Base-by-base conservation (phyloP, 2,888 invertebrate genomes). In the Vanessa cardui region DNA sequence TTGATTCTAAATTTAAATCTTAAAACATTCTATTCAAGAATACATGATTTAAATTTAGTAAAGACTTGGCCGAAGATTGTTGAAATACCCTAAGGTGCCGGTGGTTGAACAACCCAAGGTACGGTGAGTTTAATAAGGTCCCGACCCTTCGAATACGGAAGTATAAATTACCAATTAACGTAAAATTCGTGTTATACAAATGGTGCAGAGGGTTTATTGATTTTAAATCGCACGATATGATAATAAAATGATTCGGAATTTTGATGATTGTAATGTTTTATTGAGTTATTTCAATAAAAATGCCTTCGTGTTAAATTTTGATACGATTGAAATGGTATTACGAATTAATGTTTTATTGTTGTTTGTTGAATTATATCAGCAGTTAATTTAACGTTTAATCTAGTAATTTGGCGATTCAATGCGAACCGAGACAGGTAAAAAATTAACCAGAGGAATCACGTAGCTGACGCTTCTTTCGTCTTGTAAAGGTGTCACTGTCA, bases 141-240 rank as follows among this genome's bases (percentile, higher is more conserved):
- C 45, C 44, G 18, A 20, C 46, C 50, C 50, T 45, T 31, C 46
- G n/a, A 52, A n/a, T 50, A 33, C 45, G 65, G 50, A 33, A 52
- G 44, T 26, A 60, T 65, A 65, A 59, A 60, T 60, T 44, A 52
- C 44, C 50, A 65, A 60, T 65, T 46, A 65, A 31, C 15, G 64
- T 54, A 21, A 59, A 59, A 44, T 39, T 45, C 46, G 20, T 45
- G 33, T 52, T 21, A 49, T 18, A 49, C 8, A 8, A 49, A 64
- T n/a, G 54, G 7, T 6, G 31, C n/a, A 54, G 15, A 8, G n/a
- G 8, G 8, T 52, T 52, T 16, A 26, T 52, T 52, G 52, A 52
- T 52, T 26, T 26, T 2, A 52, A 26, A 26, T 26, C 18, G 26
- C 8, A 52, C 26, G 52, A 52, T 7, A 52, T 52, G 15, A 5